These are phyloP conservation scores for Halocynthia roretzi DNA, from an alignment of 23 tunicate species.

Conservation along the genomic window DNA sequence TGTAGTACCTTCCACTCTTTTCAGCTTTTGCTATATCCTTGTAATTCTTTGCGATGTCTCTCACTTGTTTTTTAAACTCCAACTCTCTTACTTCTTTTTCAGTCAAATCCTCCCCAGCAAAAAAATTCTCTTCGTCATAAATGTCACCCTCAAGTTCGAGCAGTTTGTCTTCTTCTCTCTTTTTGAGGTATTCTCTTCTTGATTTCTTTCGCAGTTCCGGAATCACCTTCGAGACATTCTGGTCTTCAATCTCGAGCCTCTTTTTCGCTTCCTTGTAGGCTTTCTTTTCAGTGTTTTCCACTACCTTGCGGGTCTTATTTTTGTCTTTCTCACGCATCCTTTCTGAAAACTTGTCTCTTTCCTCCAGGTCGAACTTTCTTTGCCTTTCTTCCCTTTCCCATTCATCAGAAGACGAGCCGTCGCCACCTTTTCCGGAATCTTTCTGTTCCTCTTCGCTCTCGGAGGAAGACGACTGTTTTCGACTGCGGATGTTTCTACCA, in stretches of 20 bases:
- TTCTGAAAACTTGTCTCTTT: conserved; percentile 80
- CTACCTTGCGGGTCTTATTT: conserved; percentile 74
- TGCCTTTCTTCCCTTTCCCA: conserved; percentile 87
- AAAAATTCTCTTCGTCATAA: conserved; percentile 92
- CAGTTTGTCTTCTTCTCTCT: conserved; percentile 91
- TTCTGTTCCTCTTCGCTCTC: conserved; percentile 48
- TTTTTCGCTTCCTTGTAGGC: conserved; percentile 23
- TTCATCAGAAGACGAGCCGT: conserved; percentile 75
- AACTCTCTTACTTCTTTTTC: conserved; percentile 48
- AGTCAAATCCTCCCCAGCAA: conserved; percentile 78
- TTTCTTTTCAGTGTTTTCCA: conserved; percentile 30
- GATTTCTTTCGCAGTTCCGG: conserved; percentile 84
- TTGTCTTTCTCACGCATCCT: conserved; percentile 81
- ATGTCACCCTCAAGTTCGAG: conserved; percentile 81
- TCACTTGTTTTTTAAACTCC: conserved; percentile 74
- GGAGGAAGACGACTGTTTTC: conserved; percentile 44
- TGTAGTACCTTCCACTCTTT: conserved; percentile 72
- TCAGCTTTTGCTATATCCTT: conserved; percentile 62
- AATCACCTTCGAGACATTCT: conserved; percentile 6
- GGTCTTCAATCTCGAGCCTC: conserved; percentile 25
- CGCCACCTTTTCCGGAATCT: background rate
- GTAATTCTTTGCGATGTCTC: conserved; percentile 73
- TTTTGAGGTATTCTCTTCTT: conserved; percentile 80
- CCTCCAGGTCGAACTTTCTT: conserved; percentile 67
- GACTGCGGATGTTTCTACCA: conserved; percentile 34